These are phyloP conservation scores for Melitaea athalia DNA, from an alignment of 2,888 invertebrate species.

Conservation along the genomic window DNA sequence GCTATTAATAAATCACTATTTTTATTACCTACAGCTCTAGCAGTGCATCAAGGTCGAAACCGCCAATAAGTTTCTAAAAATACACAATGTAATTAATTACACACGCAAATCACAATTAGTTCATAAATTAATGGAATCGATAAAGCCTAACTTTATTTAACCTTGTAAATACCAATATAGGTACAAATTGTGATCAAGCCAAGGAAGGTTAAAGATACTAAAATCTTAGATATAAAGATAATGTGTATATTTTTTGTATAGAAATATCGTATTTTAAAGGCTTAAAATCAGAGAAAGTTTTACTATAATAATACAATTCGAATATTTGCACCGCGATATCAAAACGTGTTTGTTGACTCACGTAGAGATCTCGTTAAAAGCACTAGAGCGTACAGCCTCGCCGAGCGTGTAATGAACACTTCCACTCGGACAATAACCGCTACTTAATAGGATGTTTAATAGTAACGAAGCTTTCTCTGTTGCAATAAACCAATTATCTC, in stretches of 20 bases:
- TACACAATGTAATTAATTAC: background rate
- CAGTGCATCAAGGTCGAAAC: constrained; percentile 51
- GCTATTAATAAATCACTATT: constrained; percentile 7
- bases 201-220: background rate
- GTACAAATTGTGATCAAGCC: background rate
- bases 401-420: constrained; percentile 78
- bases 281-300: background rate
- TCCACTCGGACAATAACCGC: constrained; percentile 76
- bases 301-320: background rate
- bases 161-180: constrained; percentile 36
- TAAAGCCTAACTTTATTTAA: constrained; percentile 12
- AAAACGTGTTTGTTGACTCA: constrained; percentile 35
- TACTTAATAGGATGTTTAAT: constrained; percentile 71
- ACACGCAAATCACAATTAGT: background rate
- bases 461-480: constrained; percentile 67
- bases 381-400: constrained; percentile 67
- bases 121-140: constrained; percentile 13
- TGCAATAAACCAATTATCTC: constrained; percentile 59
- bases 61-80: constrained; percentile 41
- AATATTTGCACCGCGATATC: constrained; percentile 26
- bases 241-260: background rate
- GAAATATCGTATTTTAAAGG: background rate
- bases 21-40: constrained; percentile 48
- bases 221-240: too few species aligned
- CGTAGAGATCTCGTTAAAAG: constrained; percentile 64